phyloP scores from a whole-genome alignment of 2,797 vertebrate genomes.

The Coilia nasus region DNA sequence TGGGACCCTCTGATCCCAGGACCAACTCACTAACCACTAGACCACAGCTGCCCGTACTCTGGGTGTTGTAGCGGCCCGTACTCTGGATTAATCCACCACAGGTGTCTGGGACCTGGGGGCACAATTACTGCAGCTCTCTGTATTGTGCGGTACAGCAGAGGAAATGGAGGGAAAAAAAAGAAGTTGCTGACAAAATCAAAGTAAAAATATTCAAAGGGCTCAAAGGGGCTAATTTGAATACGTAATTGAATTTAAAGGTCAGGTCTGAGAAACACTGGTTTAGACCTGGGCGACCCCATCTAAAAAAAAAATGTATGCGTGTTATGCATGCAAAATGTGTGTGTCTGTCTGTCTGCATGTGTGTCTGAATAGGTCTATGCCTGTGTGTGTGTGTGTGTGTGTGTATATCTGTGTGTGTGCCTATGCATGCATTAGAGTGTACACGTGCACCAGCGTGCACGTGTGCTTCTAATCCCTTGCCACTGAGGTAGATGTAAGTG shows the following conservation, averaged over 20 bases:
- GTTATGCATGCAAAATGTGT: not conserved
- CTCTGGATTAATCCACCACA: too few relatives aligned
- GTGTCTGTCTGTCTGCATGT: not conserved
- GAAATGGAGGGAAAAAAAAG: not conserved
- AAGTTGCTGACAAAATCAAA: not conserved
- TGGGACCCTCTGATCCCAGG: too few relatives aligned
- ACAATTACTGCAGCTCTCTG: not conserved
- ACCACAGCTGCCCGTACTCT: too few relatives aligned
- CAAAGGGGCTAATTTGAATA: not conserved
- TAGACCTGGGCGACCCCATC: not conserved
- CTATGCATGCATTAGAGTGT: not conserved
- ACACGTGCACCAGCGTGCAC: not conserved
- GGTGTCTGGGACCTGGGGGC: not conserved
- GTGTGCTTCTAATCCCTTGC: not conserved
- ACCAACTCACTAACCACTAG: too few relatives aligned
- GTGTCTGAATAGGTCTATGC: not conserved
- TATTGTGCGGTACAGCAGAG: not conserved
- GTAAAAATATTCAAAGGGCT: not conserved
- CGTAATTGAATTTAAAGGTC: not conserved
- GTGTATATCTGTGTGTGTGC: not conserved
- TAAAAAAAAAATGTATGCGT: not conserved
- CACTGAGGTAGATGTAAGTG: too few relatives aligned
- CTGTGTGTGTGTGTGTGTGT: not conserved
- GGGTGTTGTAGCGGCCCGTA: too few relatives aligned
- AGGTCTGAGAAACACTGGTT: not conserved